Evolutionary conservation across 2,888 invertebrate genomes (phyloP).

Genomic region (Formica aserva): DNA sequence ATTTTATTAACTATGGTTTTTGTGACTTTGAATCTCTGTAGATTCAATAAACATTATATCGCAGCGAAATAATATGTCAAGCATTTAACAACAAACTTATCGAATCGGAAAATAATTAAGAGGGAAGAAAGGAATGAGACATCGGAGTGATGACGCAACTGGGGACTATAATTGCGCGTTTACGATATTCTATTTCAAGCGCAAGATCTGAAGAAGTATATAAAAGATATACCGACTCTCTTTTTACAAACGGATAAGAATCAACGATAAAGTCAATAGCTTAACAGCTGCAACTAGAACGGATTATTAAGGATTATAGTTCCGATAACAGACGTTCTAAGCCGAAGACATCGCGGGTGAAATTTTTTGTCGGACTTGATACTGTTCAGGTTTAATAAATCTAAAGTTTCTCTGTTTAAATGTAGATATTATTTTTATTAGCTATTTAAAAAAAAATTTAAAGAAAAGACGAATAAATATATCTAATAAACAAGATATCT

Average conservation of each 20-base stretch:
- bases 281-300: constrained; percentile 47
- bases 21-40: neutral
- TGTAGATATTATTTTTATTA: neutral
- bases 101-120: constrained; percentile 12
- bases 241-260: constrained; percentile 37
- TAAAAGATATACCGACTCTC: constrained; percentile 1
- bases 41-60: neutral
- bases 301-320: constrained; percentile 57
- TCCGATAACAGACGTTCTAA: constrained; percentile 51
- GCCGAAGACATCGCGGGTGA: constrained; percentile 24
- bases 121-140: neutral
- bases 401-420: constrained; percentile 11
- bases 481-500: neutral
- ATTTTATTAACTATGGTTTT: neutral
- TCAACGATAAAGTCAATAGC: constrained; percentile 52
- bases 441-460: neutral
- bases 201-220: neutral
- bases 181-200: constrained; percentile 32
- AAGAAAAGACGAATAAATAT: neutral
- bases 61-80: neutral
- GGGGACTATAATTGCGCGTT: constrained; percentile 35
- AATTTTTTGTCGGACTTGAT: neutral
- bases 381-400: constrained; percentile 33
- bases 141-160: constrained; percentile 3
- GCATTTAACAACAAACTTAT: neutral